phyloP scores from a whole-genome alignment of 1,140 invertebrate genomes.

The Danaus plexippus region DNA sequence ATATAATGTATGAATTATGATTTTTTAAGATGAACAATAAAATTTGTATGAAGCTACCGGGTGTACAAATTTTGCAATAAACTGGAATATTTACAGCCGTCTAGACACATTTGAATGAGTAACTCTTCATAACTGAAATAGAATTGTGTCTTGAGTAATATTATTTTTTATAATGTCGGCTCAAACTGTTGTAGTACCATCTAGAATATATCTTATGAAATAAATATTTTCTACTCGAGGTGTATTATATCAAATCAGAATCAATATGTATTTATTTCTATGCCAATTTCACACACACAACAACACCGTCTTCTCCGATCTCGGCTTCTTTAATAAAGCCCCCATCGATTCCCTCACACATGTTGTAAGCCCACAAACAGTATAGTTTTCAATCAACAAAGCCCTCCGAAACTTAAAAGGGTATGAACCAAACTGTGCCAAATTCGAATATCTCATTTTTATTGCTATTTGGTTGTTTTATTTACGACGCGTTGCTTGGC shows the following conservation, averaged over 20 bases:
- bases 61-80: constrained; percentile 6
- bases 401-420: background rate
- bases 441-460: constrained; percentile 30
- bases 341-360: too few relatives aligned
- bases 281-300: too few relatives aligned
- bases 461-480: constrained; percentile 38
- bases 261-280: background rate
- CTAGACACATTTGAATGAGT: constrained; percentile 5
- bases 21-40: constrained; percentile 14
- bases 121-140: constrained; percentile 4
- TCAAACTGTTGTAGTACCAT: background rate
- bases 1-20: constrained; percentile 11
- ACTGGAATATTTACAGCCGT: constrained; percentile 10
- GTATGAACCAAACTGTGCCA: constrained; percentile 26
- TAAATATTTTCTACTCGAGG: background rate
- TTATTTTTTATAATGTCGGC: background rate
- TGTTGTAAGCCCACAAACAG: too few relatives aligned
- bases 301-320: too few relatives aligned
- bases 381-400: too few relatives aligned
- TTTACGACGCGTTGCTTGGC: constrained; percentile 47
- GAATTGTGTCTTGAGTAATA: too few relatives aligned
- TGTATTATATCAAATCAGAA: background rate
- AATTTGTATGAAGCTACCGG: constrained; percentile 11
- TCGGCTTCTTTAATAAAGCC: too few relatives aligned
- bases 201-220: background rate